Evolutionary conservation across 2,797 vertebrate species (phyloP), one percentile per base, ranked within the genome.

Genomic region (Tamandua tetradactyla): DNA sequence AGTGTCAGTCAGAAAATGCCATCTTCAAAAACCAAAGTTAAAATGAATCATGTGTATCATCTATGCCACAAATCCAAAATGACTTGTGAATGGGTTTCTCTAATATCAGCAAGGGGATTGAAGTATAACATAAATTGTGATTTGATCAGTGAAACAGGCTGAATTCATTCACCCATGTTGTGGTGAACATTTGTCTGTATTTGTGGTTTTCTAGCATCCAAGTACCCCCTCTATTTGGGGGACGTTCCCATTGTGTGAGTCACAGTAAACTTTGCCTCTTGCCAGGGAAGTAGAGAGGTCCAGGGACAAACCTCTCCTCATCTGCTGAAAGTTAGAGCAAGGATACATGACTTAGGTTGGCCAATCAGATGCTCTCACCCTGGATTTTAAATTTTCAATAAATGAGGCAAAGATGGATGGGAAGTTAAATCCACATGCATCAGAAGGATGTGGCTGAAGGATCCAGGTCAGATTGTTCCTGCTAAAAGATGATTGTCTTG

Each of bases 21-120:
- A 89, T 32, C 32, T 89, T 93, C 84, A 68, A 89, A 95, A 87
- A 47, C 2, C 37, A 84, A 92, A 71, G 61, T 44, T 68, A 81
- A 84, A 93, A 81, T 55, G 61, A 88, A 74, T 92, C 17, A 25
- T 40, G 23, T 40, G 37, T 69, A 68, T 61, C 78, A 87, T 69
- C 42, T 35, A 11, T 25, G 62, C 55, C 59, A 81, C 72, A n/a
- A n/a, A n/a, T n/a, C n/a, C n/a, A 64, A 23, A 49, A 47, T 59
- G 30, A 84, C 57, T 93, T n/a, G 5, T 55, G 35, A 87, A 61
- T 18, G 22, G 32, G 27, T 93, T 95, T 93, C 62, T 92, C 61
- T 89, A 80, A 15, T 52, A 62, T 25, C 42, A 93, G 30, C 55
- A 72, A 83, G 25, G 23, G 30, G 55, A 78, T 71, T 61, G 52